Percentiles rank a stretch among this genome's conserved stretches.
These are phyloP conservation scores for Catocala fraxini DNA, from an alignment of 2,888 invertebrate genomes.

Conservation along the genomic window DNA sequence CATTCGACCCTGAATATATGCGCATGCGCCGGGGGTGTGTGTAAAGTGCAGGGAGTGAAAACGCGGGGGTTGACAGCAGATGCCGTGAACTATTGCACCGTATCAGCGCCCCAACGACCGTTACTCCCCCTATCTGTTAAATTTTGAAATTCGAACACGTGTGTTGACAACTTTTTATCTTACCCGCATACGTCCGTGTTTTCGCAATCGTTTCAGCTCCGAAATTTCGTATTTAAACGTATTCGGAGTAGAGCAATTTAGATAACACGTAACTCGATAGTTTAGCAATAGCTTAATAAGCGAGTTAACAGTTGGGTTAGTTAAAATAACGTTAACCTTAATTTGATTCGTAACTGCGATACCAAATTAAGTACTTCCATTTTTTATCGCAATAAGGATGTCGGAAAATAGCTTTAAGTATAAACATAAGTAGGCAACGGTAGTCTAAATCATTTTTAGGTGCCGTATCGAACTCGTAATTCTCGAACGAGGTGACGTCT, in stretches of 20 bases:
- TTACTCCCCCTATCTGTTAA: constrained; percentile 81
- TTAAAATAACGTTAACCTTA: constrained; percentile 5
- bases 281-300: constrained; percentile 19
- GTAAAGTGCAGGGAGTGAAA: constrained; percentile 46
- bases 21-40: constrained; percentile 17
- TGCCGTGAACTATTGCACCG: constrained; percentile 61
- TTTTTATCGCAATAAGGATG: neutral
- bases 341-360: neutral
- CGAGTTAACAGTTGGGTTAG: constrained; percentile 4
- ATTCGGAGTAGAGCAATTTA: constrained; percentile 33
- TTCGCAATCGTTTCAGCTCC: constrained; percentile 54
- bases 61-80: constrained; percentile 73
- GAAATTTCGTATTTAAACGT: constrained; percentile 25
- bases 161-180: constrained; percentile 80
- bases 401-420: no score
- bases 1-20: constrained; percentile 60
- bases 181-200: constrained; percentile 70
- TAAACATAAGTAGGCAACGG: no score
- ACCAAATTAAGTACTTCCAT: neutral
- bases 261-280: constrained; percentile 28
- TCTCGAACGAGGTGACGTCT: no score
- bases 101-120: constrained; percentile 63
- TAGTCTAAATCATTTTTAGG: no score
- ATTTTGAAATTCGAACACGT: constrained; percentile 81
- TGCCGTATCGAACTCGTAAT: no score